A percentile compares a stretch with the other conserved stretches of the same genome.
Conservation (phyloP, 1,140 invertebrate genomes). For the Formica selysi region DNA sequence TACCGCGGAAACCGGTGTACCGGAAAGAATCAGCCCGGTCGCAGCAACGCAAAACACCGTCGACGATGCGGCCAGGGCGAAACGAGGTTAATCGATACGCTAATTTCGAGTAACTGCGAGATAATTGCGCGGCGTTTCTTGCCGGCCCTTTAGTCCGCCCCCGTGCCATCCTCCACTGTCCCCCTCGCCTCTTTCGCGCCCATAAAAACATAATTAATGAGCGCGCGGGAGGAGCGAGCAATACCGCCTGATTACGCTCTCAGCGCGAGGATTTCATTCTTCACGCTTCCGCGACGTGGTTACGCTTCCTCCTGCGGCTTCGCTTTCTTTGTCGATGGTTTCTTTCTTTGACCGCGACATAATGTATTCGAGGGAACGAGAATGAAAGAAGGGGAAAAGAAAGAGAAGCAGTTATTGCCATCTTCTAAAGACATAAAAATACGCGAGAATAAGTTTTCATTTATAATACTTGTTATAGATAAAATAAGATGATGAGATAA, state of each 20-base stretch:
- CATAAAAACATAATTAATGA: constrained; percentile 78
- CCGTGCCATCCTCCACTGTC: not conserved
- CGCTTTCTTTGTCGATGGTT: constrained; percentile 53
- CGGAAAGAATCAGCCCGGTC: constrained; percentile 14
- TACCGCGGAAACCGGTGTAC: not conserved
- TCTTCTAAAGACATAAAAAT: not conserved
- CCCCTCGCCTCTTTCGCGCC: not conserved
- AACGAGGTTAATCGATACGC: constrained; percentile 76
- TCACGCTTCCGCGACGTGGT: constrained; percentile 61
- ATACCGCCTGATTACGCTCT: constrained; percentile 68
- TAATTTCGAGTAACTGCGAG: constrained; percentile 71
- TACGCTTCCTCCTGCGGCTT: constrained; percentile 43
- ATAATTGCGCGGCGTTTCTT: constrained; percentile 66
- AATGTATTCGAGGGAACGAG: constrained; percentile 47
- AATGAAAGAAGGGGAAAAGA: constrained; percentile 19
- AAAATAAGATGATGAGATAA: not conserved
- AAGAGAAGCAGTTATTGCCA: constrained; percentile 33
- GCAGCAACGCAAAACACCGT: constrained; percentile 29
- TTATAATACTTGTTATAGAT: not conserved
- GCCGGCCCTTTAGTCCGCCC: constrained; percentile 15
- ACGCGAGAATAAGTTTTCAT: constrained; percentile 7
- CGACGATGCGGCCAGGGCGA: constrained; percentile 14
- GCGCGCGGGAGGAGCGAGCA: constrained; percentile 61
- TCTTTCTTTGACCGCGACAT: constrained; percentile 56
- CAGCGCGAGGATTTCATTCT: constrained; percentile 74